Percentiles rank a stretch among this genome's conserved stretches.
Conservation (phyloP, 92 coral and sea anemone genomes). For the Zoanthus sansibaricus region DNA sequence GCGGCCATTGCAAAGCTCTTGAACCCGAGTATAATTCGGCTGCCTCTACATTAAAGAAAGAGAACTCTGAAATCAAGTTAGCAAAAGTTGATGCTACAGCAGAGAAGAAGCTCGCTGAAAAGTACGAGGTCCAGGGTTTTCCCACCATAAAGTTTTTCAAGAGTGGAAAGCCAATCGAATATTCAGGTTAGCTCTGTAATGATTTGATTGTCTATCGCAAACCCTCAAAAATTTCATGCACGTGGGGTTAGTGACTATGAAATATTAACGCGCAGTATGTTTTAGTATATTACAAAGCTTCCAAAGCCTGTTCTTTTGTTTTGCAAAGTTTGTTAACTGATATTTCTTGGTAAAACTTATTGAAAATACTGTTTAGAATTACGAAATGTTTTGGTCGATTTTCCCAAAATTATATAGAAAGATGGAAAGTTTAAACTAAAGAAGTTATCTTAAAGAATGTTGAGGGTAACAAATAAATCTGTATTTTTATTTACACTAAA, state of each 20-base stretch:
- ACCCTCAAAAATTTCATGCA: neutral
- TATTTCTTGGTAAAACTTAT: neutral
- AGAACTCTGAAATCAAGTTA: constrained; percentile 80
- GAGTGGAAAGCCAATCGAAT: constrained; percentile 80
- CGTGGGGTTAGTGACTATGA: constrained; percentile 37
- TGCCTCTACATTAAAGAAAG: constrained; percentile 78
- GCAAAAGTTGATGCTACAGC: constrained; percentile 97
- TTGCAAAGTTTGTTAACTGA: neutral
- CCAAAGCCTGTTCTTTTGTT: constrained; percentile 16
- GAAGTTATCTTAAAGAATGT: too few relatives aligned
- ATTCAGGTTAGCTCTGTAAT: constrained; percentile 66
- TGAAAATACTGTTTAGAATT: neutral
- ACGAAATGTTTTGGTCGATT: too few relatives aligned
- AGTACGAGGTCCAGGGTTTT: constrained; percentile 90
- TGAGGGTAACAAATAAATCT: too few relatives aligned
- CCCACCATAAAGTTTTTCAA: constrained; percentile 98
- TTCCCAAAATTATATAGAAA: too few relatives aligned
- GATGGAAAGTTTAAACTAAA: too few relatives aligned
- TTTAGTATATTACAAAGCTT: neutral
- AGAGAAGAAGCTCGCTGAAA: constrained; percentile 83
- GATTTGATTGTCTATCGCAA: neutral
- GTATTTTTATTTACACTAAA: too few relatives aligned
- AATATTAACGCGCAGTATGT: constrained; percentile 13
- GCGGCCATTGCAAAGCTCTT: constrained; percentile 99
- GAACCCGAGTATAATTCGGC: constrained; percentile 97